Evolutionary conservation across 2,113 vertebrate species (phyloP).

Genomic region (Blennius ocellaris): DNA sequence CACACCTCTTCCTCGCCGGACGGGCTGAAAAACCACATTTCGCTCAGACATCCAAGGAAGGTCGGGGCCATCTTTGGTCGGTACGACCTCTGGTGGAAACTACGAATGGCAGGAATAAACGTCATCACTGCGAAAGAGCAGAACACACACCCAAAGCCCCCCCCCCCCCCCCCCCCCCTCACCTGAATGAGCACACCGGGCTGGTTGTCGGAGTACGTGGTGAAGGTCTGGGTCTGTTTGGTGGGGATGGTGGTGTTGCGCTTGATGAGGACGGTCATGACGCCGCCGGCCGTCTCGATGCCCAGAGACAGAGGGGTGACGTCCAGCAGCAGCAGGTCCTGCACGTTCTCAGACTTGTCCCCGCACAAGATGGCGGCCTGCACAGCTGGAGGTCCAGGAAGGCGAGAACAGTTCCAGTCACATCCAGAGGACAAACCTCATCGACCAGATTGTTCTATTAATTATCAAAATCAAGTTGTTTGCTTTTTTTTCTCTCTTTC

Average conservation of each 20-base stretch:
- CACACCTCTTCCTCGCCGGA: no score
- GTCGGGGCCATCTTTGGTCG: slow-evolving; percentile 43
- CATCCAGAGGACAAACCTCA: no score
- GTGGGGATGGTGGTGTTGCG: slow-evolving; percentile 88
- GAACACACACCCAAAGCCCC: no score
- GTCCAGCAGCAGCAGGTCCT: slow-evolving; percentile 85
- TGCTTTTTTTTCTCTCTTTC: no score
- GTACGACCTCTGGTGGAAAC: slow-evolving; percentile 69
- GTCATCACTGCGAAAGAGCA: slow-evolving; percentile 80
- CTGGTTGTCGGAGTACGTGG: slow-evolving; percentile 85
- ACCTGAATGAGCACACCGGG: slow-evolving; percentile 85
- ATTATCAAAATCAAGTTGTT: no score
- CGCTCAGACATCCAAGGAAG: slow-evolving; percentile 74
- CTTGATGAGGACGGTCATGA: slow-evolving; percentile 87
- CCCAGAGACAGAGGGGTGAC: slow-evolving; percentile 85
- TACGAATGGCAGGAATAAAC: slow-evolving; percentile 80
- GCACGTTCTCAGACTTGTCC: slow-evolving; percentile 84
- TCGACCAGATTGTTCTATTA: no score
- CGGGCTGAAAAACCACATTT: background rate
- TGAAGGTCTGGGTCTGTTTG: slow-evolving; percentile 86
- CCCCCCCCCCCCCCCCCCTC: background rate
- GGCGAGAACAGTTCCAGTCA: no score
- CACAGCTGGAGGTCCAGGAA: slow-evolving; percentile 64
- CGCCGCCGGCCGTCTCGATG: slow-evolving; percentile 85
- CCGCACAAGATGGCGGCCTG: slow-evolving; percentile 85